Evolutionary conservation across 2,797 vertebrate species (phyloP).

Genomic region (Pseudochromis fuscus): DNA sequence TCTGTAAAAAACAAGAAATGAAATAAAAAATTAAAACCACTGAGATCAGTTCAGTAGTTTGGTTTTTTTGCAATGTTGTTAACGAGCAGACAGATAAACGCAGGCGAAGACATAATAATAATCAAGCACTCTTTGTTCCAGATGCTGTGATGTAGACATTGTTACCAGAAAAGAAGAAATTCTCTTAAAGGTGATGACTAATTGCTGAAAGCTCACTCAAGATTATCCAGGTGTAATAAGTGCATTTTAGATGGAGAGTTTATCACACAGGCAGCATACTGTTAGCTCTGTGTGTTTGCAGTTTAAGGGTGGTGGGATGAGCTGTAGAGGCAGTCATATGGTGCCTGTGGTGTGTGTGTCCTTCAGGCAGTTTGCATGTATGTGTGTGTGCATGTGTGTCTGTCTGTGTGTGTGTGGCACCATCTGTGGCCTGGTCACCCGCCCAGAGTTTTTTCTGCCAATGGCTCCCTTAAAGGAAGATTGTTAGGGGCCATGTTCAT

Average conservation of each 20-base stretch:
- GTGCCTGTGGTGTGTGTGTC: conserved; percentile 63
- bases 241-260: conserved; percentile 3
- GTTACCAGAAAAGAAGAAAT: background rate
- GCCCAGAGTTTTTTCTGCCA: conserved; percentile 67
- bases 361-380: conserved; percentile 61
- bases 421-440: conserved; percentile 80
- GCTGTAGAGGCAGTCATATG: conserved; percentile 68
- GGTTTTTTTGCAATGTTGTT: too few relatives aligned
- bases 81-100: too few relatives aligned
- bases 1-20: too few relatives aligned
- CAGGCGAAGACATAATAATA: too few relatives aligned
- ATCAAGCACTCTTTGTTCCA: background rate
- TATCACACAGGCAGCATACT: conserved; percentile 9
- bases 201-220: background rate
- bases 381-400: conserved; percentile 25
- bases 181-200: background rate
- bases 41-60: too few relatives aligned
- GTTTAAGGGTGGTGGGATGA: conserved; percentile 36
- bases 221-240: conserved; percentile 15
- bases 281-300: conserved; percentile 27
- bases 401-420: conserved; percentile 51
- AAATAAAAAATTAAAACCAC: too few relatives aligned
- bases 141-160: background rate
- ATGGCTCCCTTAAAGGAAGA: conserved; percentile 68
- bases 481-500: conserved; percentile 66